Conservation (phyloP, 2,888 invertebrate species). For the Pristionchus exspectatus region DNA sequence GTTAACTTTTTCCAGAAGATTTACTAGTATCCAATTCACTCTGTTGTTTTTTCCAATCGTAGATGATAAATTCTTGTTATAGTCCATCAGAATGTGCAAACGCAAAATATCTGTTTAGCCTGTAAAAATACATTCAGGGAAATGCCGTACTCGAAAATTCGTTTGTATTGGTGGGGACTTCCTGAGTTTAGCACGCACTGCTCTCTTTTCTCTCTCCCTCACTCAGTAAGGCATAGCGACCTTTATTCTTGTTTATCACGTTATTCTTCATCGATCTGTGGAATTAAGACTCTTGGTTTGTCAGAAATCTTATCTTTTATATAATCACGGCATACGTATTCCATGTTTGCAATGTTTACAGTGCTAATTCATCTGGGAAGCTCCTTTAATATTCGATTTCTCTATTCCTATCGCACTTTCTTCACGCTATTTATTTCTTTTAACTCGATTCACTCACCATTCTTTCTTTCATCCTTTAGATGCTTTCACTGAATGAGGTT, state of each 20-base stretch:
- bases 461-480: background rate
- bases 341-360: background rate
- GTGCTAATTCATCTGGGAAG: background rate
- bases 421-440: background rate
- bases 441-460: background rate
- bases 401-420: background rate
- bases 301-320: no score
- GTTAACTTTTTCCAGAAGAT: background rate
- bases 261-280: background rate
- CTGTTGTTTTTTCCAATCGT: background rate
- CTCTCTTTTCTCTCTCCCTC: background rate
- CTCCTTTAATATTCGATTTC: background rate
- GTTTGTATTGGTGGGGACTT: background rate
- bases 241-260: background rate
- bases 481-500: conserved; percentile 36
- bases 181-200: conserved; percentile 12
- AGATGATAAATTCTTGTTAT: conserved; percentile 2
- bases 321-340: no score
- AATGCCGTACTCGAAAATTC: background rate
- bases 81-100: background rate
- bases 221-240: background rate
- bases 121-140: background rate
- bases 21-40: background rate
- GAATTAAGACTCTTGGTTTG: background rate
- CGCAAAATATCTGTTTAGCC: background rate